These are phyloP conservation scores for Adelognathus sp. DNA, from an alignment of 2,888 invertebrate genomes.

Conservation along the genomic window DNA sequence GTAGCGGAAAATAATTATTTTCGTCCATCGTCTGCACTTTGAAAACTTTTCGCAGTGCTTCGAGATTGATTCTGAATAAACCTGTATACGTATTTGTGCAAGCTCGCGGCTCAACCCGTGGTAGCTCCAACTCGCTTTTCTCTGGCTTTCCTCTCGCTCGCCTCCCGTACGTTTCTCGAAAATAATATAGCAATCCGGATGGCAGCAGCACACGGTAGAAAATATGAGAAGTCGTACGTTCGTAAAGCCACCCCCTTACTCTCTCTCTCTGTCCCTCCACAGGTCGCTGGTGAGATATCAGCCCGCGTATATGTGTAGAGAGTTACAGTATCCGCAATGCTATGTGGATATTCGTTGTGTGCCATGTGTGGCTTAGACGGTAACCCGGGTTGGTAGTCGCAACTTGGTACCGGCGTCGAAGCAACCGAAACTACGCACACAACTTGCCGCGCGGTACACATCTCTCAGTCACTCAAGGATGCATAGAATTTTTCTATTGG, in stretches of 20 bases:
- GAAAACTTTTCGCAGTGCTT: no score
- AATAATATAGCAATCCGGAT: slow-evolving; percentile 62
- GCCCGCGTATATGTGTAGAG: not conserved
- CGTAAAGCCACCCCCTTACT: not conserved
- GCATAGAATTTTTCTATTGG: slow-evolving; percentile 64
- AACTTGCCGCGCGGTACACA: slow-evolving; percentile 22
- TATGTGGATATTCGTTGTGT: not conserved
- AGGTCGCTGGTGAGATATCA: slow-evolving; percentile 8
- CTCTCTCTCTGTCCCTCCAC: not conserved
- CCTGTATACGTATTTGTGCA: no score
- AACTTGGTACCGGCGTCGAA: not conserved
- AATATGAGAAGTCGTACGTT: slow-evolving; percentile 46
- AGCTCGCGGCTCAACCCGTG: slow-evolving; percentile 19
- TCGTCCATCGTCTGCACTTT: no score
- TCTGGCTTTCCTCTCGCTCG: slow-evolving; percentile 50
- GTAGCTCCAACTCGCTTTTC: slow-evolving; percentile 48
- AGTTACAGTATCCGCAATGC: not conserved
- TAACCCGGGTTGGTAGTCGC: not conserved
- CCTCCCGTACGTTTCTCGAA: slow-evolving; percentile 45
- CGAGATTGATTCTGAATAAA: no score
- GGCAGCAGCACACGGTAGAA: slow-evolving; percentile 45
- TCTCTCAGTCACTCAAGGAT: slow-evolving; percentile 60
- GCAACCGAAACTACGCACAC: slow-evolving; percentile 14
- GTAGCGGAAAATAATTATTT: no score
- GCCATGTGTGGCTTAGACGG: not conserved